Evolutionary conservation across 2,888 invertebrate genomes (phyloP).

Genomic region (Beris morrisii): DNA sequence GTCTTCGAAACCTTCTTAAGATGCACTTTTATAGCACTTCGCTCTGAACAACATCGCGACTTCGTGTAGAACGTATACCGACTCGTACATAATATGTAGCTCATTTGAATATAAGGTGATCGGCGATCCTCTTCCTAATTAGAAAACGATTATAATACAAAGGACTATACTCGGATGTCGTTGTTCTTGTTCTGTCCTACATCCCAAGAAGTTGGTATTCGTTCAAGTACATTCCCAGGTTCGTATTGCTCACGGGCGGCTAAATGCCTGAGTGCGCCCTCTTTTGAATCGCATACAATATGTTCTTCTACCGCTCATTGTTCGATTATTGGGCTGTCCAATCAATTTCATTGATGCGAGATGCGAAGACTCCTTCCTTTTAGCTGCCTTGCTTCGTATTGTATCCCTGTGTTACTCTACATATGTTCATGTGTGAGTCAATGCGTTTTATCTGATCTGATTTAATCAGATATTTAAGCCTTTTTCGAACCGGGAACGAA

Average conservation of each 20-base stretch:
- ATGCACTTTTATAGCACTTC: no score
- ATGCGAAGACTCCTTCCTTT: constrained; percentile 11
- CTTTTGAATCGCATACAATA: constrained; percentile 26
- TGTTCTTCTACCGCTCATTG: constrained; percentile 35
- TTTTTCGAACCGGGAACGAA: constrained; percentile 20
- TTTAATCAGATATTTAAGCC: constrained; percentile 37
- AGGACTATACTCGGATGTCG: constrained; percentile 34
- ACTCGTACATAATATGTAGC: neutral
- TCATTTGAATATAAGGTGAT: constrained; percentile 36
- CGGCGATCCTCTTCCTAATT: constrained; percentile 35
- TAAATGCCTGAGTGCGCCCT: constrained; percentile 30
- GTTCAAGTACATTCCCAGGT: constrained; percentile 1
- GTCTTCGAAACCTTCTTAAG: no score
- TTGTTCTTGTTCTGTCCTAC: constrained; percentile 30
- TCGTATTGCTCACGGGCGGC: constrained; percentile 22
- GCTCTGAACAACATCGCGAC: no score
- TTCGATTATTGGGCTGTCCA: constrained; percentile 36
- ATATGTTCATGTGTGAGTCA: constrained; percentile 38
- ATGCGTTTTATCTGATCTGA: constrained; percentile 36
- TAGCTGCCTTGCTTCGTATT: constrained; percentile 16
- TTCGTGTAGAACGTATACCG: no score
- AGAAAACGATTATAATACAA: constrained; percentile 39
- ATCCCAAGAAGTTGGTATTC: constrained; percentile 12
- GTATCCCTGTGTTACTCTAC: constrained; percentile 36
- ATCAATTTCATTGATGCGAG: constrained; percentile 32